phyloP scores from a whole-genome alignment of 2,797 vertebrate species.

The Chaetodon trifasciatus region DNA sequence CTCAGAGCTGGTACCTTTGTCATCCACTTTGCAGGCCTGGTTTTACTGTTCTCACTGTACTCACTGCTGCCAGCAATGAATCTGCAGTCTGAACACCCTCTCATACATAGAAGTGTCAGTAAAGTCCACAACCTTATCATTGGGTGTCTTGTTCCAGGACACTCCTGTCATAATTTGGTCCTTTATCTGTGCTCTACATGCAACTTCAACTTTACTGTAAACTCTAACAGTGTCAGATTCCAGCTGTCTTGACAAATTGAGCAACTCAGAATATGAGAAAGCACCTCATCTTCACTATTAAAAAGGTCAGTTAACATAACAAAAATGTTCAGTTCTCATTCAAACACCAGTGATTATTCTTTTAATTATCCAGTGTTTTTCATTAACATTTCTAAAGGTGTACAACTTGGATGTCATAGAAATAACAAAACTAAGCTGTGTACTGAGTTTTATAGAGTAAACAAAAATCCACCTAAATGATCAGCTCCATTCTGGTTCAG shows the following conservation, averaged over 20 bases:
- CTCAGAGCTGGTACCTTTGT: not conserved
- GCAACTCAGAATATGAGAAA: not conserved
- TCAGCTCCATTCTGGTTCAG: conserved; percentile 5
- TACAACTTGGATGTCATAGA: too few species aligned
- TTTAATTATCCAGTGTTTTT: too few species aligned
- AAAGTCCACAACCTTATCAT: not conserved
- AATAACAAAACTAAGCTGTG: not conserved
- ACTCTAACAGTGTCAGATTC: not conserved
- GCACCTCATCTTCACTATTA: too few species aligned
- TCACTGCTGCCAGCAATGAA: not conserved
- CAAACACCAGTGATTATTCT: too few species aligned
- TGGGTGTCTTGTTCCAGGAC: not conserved
- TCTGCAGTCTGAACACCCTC: not conserved
- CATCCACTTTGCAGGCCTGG: not conserved
- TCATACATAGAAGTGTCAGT: not conserved
- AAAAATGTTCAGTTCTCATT: too few species aligned
- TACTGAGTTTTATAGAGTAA: not conserved
- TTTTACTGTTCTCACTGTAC: not conserved
- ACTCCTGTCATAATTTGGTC: not conserved
- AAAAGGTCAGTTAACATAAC: too few species aligned
- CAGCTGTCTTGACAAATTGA: not conserved
- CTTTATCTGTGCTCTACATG: not conserved
- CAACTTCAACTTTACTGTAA: not conserved
- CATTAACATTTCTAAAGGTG: too few species aligned
- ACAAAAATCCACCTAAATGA: not conserved